Evolutionary conservation across 2,113 vertebrate genomes (phyloP).

Genomic region (Neotoma lepida): DNA sequence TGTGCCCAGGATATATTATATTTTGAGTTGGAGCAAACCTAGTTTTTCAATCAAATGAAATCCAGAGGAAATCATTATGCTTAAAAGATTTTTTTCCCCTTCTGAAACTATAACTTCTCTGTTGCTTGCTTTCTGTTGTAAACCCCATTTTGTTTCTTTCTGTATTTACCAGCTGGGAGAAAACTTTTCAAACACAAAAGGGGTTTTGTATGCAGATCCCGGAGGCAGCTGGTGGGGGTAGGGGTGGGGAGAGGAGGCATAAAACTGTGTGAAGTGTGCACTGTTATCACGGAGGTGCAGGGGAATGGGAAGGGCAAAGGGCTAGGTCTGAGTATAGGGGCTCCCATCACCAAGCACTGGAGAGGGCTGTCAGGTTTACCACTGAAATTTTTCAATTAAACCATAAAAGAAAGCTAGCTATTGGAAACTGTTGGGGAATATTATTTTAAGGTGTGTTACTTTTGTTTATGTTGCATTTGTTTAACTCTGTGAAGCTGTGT

Average conservation of each 20-base stretch:
- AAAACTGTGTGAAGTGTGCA: neutral
- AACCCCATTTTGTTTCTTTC: conserved; percentile 23
- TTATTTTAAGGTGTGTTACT: too few relatives aligned
- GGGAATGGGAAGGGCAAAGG: neutral
- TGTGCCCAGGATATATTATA: neutral
- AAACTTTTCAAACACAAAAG: conserved; percentile 54
- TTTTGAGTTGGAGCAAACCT: neutral
- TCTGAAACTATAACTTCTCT: neutral
- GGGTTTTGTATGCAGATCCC: conserved; percentile 46
- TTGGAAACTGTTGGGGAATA: neutral
- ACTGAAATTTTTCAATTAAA: neutral
- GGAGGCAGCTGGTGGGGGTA: neutral
- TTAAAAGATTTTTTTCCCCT: neutral
- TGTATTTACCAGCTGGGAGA: conserved; percentile 53
- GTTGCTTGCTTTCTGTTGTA: conserved; percentile 37
- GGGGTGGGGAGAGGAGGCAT: neutral
- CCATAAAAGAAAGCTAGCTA: neutral
- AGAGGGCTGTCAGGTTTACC: neutral
- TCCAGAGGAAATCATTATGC: neutral
- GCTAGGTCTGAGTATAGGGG: neutral
- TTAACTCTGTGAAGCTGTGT: too few relatives aligned
- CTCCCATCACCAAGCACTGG: neutral
- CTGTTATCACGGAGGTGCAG: neutral
- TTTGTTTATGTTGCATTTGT: too few relatives aligned
- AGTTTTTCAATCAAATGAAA: conserved; percentile 36